Evolutionary conservation across 2,888 invertebrate species (phyloP).

Genomic region (Mythimna vitellina): DNA sequence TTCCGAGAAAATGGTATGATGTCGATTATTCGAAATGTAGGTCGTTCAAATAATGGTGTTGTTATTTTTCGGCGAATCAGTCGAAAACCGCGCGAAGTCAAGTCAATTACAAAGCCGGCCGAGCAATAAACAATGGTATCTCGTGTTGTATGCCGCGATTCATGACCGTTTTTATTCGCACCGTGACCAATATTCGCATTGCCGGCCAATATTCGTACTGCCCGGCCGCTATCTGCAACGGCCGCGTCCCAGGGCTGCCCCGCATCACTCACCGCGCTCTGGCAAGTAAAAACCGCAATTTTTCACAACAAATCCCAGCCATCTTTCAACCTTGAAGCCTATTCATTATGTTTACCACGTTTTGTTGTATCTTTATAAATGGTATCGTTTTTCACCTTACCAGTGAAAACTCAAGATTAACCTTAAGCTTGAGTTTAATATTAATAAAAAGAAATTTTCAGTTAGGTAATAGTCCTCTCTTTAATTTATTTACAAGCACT

Average conservation of each 20-base stretch:
- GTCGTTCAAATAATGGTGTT: background rate
- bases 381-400: constrained; percentile 36
- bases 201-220: constrained; percentile 37
- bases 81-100: constrained; percentile 2
- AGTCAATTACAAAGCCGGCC: constrained; percentile 19
- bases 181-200: constrained; percentile 34
- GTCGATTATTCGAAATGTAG: background rate
- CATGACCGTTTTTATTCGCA: constrained; percentile 36
- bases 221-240: constrained; percentile 42
- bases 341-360: constrained; percentile 34
- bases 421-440: constrained; percentile 10
- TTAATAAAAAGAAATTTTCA: constrained; percentile 3
- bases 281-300: constrained; percentile 47
- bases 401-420: no score
- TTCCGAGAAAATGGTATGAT: background rate
- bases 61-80: constrained; percentile 1
- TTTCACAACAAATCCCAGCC: constrained; percentile 53
- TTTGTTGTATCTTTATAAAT: constrained; percentile 42
- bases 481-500: no score
- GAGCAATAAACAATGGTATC: constrained; percentile 39
- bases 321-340: constrained; percentile 46
- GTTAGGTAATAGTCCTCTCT: background rate
- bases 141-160: constrained; percentile 27
- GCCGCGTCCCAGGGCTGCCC: constrained; percentile 39
- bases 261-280: constrained; percentile 53